Evolutionary conservation across 2,113 vertebrate species (phyloP), one percentile per base, ranked within the genome.

Genomic region (Colossoma macropomum): DNA sequence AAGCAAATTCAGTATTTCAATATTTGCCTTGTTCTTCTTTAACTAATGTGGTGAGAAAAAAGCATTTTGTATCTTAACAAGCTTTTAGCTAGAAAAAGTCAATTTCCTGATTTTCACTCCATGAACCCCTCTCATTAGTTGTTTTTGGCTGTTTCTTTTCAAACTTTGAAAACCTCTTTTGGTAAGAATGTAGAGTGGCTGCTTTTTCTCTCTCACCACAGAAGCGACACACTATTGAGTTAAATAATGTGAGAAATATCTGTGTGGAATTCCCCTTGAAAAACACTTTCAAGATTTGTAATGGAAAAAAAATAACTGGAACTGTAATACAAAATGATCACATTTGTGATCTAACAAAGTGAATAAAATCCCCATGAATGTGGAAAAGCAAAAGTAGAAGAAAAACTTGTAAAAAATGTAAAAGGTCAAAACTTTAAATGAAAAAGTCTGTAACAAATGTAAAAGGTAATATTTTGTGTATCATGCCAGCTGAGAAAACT

Each of bases 401-500:
- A 32, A 17, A 74, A 59, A n/a, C 48, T 30, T 30, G 15, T 17
- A 21, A 23, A 25, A 74, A 59, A 56, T 8, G n/a, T 15, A 13
- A 9, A 56, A 30, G 13, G 56, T 60, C 56, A 63, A 41, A 81
- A 19, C 25, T 27, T 56, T 19, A 16, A 48, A n/a, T 45, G 12
- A 23, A 48, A 45, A 72, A 45, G 23, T 34, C 62, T n/a, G 27
- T 52, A 66, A 45, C 21, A 30, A 25, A 7, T 52, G 16, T 4
- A 56, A 84, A 87, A 80, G 73, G 16, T 54, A 54, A 75, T 70
- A 73, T 90, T 91, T 91, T 81, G 76, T 86, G 30, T 86, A 81
- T 81, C 25, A 82, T 78, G 82, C 83, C 82, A 76, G 77, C 80
- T n/a, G 56, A 91, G 70, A 86, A 82, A 89, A 88, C 91, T 91